These are phyloP conservation scores for Zygogramma bicolorata DNA, from an alignment of 2,888 invertebrate genomes.

Conservation along the genomic window DNA sequence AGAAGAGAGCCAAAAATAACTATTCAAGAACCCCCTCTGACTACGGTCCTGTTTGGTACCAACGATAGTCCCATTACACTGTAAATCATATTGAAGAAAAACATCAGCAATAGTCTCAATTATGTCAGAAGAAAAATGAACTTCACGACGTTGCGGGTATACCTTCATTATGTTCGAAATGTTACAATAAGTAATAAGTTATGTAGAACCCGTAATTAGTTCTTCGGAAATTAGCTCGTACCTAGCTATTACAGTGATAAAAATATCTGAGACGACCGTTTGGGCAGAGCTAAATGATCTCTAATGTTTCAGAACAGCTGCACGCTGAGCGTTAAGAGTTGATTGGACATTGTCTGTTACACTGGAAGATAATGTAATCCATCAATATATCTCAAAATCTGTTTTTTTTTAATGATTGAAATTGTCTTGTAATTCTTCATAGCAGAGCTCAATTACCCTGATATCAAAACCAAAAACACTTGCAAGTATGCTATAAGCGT, in stretches of 20 bases:
- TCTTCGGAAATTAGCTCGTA: slow-evolving; percentile 50
- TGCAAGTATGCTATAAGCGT: no score
- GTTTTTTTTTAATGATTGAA: no score
- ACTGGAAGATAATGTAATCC: slow-evolving; percentile 52
- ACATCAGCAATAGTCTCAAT: slow-evolving; percentile 12
- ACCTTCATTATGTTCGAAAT: slow-evolving; percentile 32
- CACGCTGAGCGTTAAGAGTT: background rate
- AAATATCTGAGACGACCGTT: background rate
- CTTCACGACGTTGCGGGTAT: slow-evolving; percentile 20
- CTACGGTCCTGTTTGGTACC: no score
- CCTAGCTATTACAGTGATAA: slow-evolving; percentile 5
- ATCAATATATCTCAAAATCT: no score
- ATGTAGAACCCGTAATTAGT: slow-evolving; percentile 50
- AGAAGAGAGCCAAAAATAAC: no score
- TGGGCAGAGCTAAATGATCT: background rate
- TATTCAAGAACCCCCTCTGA: no score
- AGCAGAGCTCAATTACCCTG: no score
- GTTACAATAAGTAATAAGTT: slow-evolving; percentile 40
- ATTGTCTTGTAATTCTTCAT: no score
- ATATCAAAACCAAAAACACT: no score
- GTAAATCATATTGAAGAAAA: background rate
- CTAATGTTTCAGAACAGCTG: background rate
- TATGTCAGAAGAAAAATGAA: slow-evolving; percentile 17
- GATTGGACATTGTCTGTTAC: background rate
- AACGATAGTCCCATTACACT: background rate